Conservation (phyloP, 2,797 vertebrate genomes). For the Macropus fuliginosus region DNA sequence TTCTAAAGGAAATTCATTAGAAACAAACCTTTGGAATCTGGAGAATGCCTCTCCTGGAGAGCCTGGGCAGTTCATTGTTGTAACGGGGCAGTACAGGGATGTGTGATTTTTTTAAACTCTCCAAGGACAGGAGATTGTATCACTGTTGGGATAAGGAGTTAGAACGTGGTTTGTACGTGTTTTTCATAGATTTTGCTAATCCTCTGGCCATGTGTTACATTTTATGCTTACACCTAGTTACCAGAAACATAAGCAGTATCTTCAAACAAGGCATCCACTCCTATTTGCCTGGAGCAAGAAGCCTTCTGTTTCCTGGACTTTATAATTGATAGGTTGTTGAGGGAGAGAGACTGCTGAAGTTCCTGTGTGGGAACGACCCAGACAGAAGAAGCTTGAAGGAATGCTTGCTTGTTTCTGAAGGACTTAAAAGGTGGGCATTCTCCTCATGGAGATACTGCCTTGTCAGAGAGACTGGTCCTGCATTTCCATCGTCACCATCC, state of each 20-base stretch:
- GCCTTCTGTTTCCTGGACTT: constrained; percentile 16
- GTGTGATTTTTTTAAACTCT: not conserved
- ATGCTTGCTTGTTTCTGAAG: not conserved
- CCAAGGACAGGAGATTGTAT: not conserved
- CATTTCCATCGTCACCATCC: not conserved
- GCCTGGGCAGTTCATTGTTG: not conserved
- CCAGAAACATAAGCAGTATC: constrained; percentile 34
- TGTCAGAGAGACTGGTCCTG: constrained; percentile 25
- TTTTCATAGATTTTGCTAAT: not conserved
- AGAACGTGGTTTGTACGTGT: not conserved
- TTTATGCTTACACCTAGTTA: constrained; percentile 8
- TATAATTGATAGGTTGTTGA: not conserved
- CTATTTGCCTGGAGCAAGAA: not conserved
- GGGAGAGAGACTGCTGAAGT: constrained; percentile 9
- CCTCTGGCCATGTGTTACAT: constrained; percentile 36
- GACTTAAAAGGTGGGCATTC: not conserved
- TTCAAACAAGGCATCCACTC: constrained; percentile 38
- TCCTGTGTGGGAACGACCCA: not conserved
- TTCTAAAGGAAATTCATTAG: constrained; percentile 36
- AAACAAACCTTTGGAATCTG: constrained; percentile 16
- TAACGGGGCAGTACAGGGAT: not conserved
- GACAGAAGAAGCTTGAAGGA: not conserved
- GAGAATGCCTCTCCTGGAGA: not conserved
- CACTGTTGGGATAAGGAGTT: not conserved
- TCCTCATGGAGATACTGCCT: constrained; percentile 28